These are phyloP conservation scores for Anagyrus pseudococci DNA, from an alignment of 2,888 invertebrate genomes.

Conservation along the genomic window DNA sequence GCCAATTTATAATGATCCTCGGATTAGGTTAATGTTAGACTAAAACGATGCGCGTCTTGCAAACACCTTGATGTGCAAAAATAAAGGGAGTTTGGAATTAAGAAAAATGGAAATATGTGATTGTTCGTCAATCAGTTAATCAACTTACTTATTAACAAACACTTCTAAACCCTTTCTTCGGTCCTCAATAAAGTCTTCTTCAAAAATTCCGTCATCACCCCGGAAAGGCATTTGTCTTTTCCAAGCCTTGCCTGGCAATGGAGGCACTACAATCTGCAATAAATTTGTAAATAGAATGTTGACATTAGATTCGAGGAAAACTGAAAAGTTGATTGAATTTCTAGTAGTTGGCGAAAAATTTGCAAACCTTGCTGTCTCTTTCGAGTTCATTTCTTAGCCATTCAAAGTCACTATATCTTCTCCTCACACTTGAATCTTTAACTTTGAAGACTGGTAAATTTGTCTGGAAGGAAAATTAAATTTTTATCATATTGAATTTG, in stretches of 20 bases:
- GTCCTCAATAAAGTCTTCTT: conserved; percentile 99
- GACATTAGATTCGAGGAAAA: conserved; percentile 4
- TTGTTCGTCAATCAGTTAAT: background rate
- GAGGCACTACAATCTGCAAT: conserved; percentile 93
- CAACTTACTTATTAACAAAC: conserved; percentile 93
- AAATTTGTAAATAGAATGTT: conserved; percentile 7
- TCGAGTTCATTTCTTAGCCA: conserved; percentile 99
- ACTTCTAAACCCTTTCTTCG: conserved; percentile 96
- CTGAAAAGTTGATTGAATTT: background rate
- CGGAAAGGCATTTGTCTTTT: conserved; percentile 98
- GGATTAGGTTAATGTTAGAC: too few species aligned
- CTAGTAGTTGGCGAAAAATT: background rate
- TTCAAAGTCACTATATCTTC: conserved; percentile 99
- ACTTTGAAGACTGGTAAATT: conserved; percentile 99
- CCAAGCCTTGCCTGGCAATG: conserved; percentile 97
- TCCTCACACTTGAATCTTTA: conserved; percentile 96
- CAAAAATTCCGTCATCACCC: conserved; percentile 98
- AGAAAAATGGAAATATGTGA: too few species aligned
- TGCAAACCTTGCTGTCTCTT: conserved; percentile 92
- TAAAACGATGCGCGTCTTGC: too few species aligned
- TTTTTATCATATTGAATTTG: too few species aligned
- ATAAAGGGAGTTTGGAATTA: too few species aligned
- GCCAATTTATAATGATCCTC: too few species aligned
- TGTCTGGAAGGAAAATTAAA: conserved; percentile 73
- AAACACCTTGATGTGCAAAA: too few species aligned